These are phyloP conservation scores for Planococcus citri DNA, from an alignment of 1,140 invertebrate species.

Conservation along the genomic window DNA sequence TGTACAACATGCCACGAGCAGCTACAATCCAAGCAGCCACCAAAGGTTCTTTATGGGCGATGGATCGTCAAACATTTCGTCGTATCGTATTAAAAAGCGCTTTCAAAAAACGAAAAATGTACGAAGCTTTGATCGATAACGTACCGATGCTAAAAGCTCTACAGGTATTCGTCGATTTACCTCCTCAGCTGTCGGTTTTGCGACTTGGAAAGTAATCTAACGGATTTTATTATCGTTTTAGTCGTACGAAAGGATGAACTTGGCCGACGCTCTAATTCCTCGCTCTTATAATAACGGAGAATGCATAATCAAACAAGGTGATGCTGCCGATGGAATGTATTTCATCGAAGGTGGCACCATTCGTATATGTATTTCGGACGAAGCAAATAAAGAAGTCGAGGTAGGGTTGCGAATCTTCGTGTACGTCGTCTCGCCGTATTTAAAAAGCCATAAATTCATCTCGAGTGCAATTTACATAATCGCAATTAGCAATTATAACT, in stretches of 20 bases:
- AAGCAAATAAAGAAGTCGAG: slow-evolving; percentile 68
- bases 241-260: slow-evolving; percentile 89
- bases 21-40: slow-evolving; percentile 74
- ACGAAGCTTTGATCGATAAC: slow-evolving; percentile 56
- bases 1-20: slow-evolving; percentile 92
- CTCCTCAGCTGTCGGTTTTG: too few species aligned
- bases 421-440: too few species aligned
- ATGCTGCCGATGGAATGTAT: slow-evolving; percentile 91
- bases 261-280: slow-evolving; percentile 83
- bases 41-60: slow-evolving; percentile 82
- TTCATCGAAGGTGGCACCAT: slow-evolving; percentile 86
- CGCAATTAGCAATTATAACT: neutral
- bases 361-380: slow-evolving; percentile 61
- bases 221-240: slow-evolving; percentile 33
- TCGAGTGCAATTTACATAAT: slow-evolving; percentile 1
- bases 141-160: slow-evolving; percentile 14
- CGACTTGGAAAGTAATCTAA: neutral
- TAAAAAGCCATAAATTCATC: too few species aligned
- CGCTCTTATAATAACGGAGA: slow-evolving; percentile 60
- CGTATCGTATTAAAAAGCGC: slow-evolving; percentile 91
- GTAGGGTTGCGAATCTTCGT: slow-evolving; percentile 34
- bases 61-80: slow-evolving; percentile 91
- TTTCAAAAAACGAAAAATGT: slow-evolving; percentile 93
- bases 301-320: slow-evolving; percentile 83
- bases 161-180: slow-evolving; percentile 55